Conservation (phyloP, 2,113 vertebrate species). For the Marcusenius ussheri region DNA sequence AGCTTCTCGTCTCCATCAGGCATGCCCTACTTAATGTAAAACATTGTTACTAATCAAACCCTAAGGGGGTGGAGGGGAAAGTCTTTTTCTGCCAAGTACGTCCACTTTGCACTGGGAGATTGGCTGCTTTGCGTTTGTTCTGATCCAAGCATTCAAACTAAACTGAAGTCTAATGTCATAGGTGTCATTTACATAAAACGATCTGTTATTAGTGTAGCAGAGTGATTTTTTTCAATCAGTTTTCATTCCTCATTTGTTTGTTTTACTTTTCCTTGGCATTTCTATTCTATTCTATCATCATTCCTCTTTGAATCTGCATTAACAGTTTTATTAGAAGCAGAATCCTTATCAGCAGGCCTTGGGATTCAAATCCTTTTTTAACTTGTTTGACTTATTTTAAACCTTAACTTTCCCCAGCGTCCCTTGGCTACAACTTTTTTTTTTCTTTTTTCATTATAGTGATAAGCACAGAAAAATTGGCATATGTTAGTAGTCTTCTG, state of each 20-base stretch:
- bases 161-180: neutral
- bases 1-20: slow-evolving; percentile 29
- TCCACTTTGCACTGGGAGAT: neutral
- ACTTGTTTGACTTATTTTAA: neutral
- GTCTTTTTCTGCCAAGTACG: neutral
- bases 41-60: slow-evolving; percentile 28
- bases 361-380: neutral
- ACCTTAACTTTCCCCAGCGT: neutral
- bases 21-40: slow-evolving; percentile 35
- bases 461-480: neutral
- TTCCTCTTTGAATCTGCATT: neutral
- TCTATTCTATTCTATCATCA: neutral
- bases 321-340: neutral
- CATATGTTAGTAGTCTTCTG: neutral
- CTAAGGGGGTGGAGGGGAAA: slow-evolving; percentile 9
- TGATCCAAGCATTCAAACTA: neutral
- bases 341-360: neutral
- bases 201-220: neutral
- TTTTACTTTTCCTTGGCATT: neutral
- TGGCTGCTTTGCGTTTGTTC: slow-evolving; percentile 17
- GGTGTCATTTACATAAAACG: neutral
- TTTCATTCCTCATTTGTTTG: neutral
- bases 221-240: neutral
- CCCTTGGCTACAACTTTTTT: neutral
- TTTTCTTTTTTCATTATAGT: neutral